Evolutionary conservation across 2,888 invertebrate genomes (phyloP).

Genomic region (Oxytorus armatus): DNA sequence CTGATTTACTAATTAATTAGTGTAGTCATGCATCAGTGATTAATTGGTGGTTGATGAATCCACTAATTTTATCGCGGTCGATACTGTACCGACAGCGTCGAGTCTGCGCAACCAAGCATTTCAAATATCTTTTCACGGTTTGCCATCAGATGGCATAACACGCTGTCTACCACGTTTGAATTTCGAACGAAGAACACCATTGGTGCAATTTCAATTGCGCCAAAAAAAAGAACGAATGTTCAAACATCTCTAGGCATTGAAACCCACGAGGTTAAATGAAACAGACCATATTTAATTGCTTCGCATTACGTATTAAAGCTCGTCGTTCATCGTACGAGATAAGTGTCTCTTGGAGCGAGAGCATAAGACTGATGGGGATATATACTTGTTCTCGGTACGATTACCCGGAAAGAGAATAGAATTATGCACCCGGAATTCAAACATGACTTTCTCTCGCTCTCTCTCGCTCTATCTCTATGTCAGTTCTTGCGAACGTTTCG

Average conservation of each 20-base stretch:
- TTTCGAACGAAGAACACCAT: not conserved
- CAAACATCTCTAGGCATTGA: constrained; percentile 2
- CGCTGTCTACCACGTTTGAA: no score
- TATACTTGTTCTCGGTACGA: constrained; percentile 27
- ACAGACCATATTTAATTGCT: constrained; percentile 39
- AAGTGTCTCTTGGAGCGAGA: constrained; percentile 39
- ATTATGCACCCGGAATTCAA: constrained; percentile 61
- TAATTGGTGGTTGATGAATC: no score
- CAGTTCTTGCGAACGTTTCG: constrained; percentile 32
- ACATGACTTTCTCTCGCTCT: not conserved
- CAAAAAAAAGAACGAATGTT: not conserved
- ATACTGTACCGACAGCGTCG: no score
- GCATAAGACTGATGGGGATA: constrained; percentile 32
- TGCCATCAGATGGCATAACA: no score
- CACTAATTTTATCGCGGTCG: no score
- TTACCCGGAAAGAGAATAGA: constrained; percentile 65
- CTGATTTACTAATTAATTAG: no score
- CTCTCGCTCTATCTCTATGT: constrained; percentile 15
- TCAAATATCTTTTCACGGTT: no score
- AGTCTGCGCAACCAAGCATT: no score
- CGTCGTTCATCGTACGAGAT: constrained; percentile 15
- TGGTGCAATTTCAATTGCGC: not conserved
- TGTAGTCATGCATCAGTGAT: no score
- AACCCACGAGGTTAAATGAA: constrained; percentile 21
- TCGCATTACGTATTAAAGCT: constrained; percentile 42